These are phyloP conservation scores for Bothrops jararaca DNA, from an alignment of 2,113 vertebrate genomes.

Conservation along the genomic window DNA sequence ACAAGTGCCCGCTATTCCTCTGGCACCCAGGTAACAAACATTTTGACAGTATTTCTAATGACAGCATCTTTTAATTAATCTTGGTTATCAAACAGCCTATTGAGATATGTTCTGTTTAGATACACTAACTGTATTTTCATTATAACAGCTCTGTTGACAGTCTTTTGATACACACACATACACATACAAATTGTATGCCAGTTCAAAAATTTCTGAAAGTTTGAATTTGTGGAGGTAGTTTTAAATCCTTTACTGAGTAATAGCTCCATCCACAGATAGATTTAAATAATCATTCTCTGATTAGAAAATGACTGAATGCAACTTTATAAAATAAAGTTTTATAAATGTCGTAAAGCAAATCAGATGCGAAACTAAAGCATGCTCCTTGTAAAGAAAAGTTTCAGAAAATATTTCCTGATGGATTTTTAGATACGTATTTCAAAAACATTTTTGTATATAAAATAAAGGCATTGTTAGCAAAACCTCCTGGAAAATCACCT, in stretches of 20 bases:
- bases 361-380: background rate
- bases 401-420: background rate
- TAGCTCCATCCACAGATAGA: background rate
- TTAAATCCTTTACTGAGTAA: background rate
- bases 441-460: background rate
- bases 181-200: background rate
- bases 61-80: constrained; percentile 67
- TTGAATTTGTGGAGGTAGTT: constrained; percentile 7
- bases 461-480: background rate
- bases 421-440: background rate
- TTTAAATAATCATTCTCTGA: background rate
- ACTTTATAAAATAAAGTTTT: background rate
- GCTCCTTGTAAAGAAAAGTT: background rate
- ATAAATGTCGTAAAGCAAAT: background rate
- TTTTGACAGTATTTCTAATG: constrained; percentile 64
- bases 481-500: background rate
- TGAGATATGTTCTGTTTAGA: constrained; percentile 63
- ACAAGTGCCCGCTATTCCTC: constrained; percentile 98
- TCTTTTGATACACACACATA: constrained; percentile 20
- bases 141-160: constrained; percentile 55
- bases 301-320: background rate
- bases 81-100: constrained; percentile 63
- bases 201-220: constrained; percentile 34
- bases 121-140: constrained; percentile 66
- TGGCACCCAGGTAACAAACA: constrained; percentile 90